Percentiles rank a stretch among this genome's conserved stretches.
Conservation (phyloP, 2,113 vertebrate species). For the Tursiops truncatus region DNA sequence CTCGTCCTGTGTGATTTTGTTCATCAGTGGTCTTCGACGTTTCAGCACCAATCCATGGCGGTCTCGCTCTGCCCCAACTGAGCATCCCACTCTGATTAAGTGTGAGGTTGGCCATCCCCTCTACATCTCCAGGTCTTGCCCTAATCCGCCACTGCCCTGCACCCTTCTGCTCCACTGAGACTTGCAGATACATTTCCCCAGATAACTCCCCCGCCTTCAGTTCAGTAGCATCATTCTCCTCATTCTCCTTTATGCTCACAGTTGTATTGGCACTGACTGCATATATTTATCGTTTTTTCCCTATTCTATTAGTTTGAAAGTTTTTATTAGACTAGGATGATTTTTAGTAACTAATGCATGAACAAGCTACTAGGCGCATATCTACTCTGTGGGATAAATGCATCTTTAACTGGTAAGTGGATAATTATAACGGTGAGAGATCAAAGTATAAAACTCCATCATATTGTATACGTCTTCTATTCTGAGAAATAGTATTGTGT, state of each 20-base stretch:
- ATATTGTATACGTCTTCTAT: not conserved
- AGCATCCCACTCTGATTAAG: not conserved
- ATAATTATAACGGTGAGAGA: not conserved
- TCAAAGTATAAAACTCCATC: not conserved
- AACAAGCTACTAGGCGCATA: not conserved
- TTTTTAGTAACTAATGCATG: not conserved
- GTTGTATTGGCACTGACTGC: not conserved
- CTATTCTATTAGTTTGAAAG: not conserved
- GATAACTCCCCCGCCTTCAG: rapidly evolving
- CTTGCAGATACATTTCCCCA: not conserved
- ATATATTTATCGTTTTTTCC: not conserved
- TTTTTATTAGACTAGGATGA: not conserved
- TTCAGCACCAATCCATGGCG: not conserved
- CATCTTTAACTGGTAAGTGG: not conserved
- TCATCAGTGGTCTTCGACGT: not conserved
- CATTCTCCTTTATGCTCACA: not conserved
- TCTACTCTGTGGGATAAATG: not conserved
- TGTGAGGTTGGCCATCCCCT: not conserved
- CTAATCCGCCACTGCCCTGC: not conserved
- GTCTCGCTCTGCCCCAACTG: not conserved
- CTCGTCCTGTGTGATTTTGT: not conserved
- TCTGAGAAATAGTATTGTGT: not conserved
- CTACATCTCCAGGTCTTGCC: not conserved
- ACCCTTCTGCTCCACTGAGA: not conserved
- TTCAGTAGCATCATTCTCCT: not conserved